These are phyloP conservation scores for Caenorhabditis macrosperma DNA, from an alignment of 2,888 invertebrate genomes.

Conservation along the genomic window DNA sequence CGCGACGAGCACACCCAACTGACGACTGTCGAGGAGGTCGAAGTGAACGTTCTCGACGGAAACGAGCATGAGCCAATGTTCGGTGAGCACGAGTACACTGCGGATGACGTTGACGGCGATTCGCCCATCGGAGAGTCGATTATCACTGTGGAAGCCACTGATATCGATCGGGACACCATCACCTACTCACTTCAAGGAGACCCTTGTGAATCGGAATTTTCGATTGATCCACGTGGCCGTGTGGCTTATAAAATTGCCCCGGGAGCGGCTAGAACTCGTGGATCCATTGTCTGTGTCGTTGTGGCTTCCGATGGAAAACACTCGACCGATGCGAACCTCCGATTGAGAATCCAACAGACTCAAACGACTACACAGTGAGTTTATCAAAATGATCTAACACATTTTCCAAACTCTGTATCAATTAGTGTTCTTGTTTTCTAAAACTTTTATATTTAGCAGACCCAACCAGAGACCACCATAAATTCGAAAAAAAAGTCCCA, in stretches of 20 bases:
- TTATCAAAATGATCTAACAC: too few species aligned
- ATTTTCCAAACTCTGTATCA: too few species aligned
- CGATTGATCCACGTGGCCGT: constrained; percentile 52
- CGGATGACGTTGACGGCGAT: constrained; percentile 35
- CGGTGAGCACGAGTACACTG: constrained; percentile 29
- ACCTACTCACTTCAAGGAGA: constrained; percentile 52
- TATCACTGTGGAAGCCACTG: constrained; percentile 58
- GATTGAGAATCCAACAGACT: constrained; percentile 23
- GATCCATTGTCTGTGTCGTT: constrained; percentile 48
- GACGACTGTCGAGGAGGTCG: constrained; percentile 31
- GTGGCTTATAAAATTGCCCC: constrained; percentile 36
- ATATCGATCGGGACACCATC: constrained; percentile 48
- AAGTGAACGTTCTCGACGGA: constrained; percentile 22
- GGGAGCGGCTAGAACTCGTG: constrained; percentile 16
- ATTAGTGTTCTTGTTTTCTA: too few species aligned
- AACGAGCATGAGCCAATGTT: constrained; percentile 35
- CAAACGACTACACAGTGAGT: constrained; percentile 38
- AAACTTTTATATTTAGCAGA: too few species aligned
- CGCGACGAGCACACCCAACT: constrained; percentile 40
- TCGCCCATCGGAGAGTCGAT: constrained; percentile 57
- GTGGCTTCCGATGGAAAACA: constrained; percentile 57
- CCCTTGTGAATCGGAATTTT: constrained; percentile 44
- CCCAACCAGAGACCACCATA: too few species aligned
- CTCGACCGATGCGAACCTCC: constrained; percentile 19
- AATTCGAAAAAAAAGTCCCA: too few species aligned